phyloP scores from a whole-genome alignment of 2,113 vertebrate genomes.

The Psophia crepitans region DNA sequence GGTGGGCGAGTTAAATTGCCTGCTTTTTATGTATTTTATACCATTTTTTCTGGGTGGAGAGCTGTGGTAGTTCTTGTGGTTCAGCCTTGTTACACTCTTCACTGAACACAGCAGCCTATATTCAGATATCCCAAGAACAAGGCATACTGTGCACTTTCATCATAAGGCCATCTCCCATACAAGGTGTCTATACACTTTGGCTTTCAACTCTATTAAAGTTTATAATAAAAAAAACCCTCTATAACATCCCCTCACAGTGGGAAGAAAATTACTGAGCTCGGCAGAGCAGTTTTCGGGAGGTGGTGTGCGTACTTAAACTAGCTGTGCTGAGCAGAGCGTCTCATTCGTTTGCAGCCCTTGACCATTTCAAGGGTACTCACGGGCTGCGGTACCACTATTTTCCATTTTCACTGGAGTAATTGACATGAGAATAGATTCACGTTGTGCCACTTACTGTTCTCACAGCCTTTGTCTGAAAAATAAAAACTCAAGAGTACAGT shows the following conservation, averaged over 20 bases:
- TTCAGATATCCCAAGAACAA: background rate
- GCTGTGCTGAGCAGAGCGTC: background rate
- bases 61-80: background rate
- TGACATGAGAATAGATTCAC: slow-evolving; percentile 25
- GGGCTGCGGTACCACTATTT: background rate
- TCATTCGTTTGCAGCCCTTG: background rate
- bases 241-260: background rate
- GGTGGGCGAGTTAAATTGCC: background rate
- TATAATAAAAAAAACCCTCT: slow-evolving; percentile 24
- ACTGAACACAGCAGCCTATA: background rate
- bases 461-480: slow-evolving; percentile 17
- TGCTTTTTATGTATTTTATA: background rate
- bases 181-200: background rate
- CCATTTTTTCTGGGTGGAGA: background rate
- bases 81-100: background rate
- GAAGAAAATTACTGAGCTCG: background rate
- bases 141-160: background rate
- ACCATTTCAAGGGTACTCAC: slow-evolving; percentile 5
- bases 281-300: background rate
- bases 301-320: background rate
- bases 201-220: background rate
- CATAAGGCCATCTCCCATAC: background rate
- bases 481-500: background rate
- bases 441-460: background rate
- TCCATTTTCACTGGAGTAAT: slow-evolving; percentile 25